Evolutionary conservation across 2,113 vertebrate species (phyloP), one percentile per base, ranked within the genome.

Genomic region (Zosterops pallidus): DNA sequence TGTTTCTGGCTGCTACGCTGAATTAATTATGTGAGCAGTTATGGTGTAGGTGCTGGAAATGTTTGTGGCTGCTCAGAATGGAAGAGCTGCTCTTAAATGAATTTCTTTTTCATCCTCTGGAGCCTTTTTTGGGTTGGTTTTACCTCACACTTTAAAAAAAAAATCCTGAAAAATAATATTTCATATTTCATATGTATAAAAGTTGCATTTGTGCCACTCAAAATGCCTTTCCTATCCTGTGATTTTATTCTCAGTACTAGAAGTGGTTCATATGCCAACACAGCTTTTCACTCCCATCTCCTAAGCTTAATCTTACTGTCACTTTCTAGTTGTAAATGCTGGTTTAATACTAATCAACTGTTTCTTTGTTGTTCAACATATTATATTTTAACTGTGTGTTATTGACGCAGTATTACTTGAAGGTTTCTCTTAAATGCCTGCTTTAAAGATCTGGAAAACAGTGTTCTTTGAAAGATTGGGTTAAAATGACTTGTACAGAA

Each of bases 1-100:
- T 42, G 78, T 90, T 94, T 37, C 59, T 84, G 90, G 19, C 76
- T 75, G 83, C 83, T 94, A 1, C 2, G 12, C 83, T 84, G 92
- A 80, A 76, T 96, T 96, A 70, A 74, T 79, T 76, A 65, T 22
- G 47, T 21, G 70, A 93, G 50, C 78, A 62, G 47, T 94, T 95
- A 53, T 9, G 39, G 29, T 91, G 67, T 33, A 79, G 87, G 57
- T 84, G 63, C 83, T 93, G 39, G 56, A 82, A 96, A 70, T 86
- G 35, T 92, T 86, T 79, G 62, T 68, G 76, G 52, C 83, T 72
- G 26, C 74, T 86, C 33, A 31, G 42, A 90, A 69, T 28, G 64
- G 68, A 85, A 49, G 42, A 42, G 44, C 70, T 90, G 60, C 44
- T 82, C 72, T 88, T 65, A 64, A 67, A 49, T 44, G 1, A 84